phyloP scores from a whole-genome alignment of 2,888 invertebrate genomes.

The Incurvaria masculella region DNA sequence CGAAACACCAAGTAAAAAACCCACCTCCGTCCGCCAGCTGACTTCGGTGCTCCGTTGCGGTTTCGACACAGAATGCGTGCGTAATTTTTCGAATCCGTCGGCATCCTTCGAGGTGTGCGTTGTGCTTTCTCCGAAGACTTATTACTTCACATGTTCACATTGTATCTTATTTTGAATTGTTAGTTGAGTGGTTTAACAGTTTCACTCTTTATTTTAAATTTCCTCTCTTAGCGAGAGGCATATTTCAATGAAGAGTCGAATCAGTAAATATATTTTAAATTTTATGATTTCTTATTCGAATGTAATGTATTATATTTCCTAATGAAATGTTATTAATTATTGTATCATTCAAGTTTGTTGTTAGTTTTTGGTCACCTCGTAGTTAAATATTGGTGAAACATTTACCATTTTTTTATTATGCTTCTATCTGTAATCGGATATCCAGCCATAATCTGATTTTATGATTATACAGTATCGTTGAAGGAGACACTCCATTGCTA shows the following conservation, averaged over 20 bases:
- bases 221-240: slow-evolving; percentile 6
- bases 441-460: too few species aligned
- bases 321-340: not conserved
- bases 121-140: too few species aligned
- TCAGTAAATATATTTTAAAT: too few species aligned
- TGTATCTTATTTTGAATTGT: not conserved
- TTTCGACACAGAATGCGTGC: not conserved
- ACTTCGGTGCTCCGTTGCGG: not conserved
- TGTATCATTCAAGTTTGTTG: not conserved
- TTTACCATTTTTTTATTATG: too few species aligned
- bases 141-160: not conserved
- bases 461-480: too few species aligned
- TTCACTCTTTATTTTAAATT: slow-evolving; percentile 15
- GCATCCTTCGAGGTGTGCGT: not conserved
- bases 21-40: not conserved
- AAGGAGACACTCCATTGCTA: too few species aligned
- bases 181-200: too few species aligned
- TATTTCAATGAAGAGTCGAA: slow-evolving; percentile 10
- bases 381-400: too few species aligned
- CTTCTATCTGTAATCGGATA: too few species aligned
- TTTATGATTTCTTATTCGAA: slow-evolving; percentile 10
- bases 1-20: not conserved
- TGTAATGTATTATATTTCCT: slow-evolving; percentile 12
- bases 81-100: not conserved
- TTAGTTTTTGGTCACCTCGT: too few species aligned